Base-by-base conservation (phyloP, 2,888 invertebrate genomes). In the Salpingus planirostris region DNA sequence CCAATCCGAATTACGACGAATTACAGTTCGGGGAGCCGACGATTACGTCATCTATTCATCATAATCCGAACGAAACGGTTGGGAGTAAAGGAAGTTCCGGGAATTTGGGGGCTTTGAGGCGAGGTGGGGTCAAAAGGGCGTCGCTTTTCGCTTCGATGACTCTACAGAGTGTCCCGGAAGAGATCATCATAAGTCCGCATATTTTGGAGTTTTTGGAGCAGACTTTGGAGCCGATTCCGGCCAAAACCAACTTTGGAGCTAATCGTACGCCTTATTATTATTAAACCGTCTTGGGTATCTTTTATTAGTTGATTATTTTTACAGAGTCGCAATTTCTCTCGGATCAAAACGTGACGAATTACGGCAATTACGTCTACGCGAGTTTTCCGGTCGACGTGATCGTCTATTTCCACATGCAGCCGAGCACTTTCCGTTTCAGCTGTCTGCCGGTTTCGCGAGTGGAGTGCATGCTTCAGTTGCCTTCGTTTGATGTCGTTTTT, bases 371-470 rank as follows among this genome's bases (percentile, higher is more conserved):
- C 56, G 86, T 84, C 45, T 89, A 89, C 60, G 85, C 90, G 21
- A 91, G 93, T 31, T 96, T 98, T 64, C 97, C 97, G 0, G 95
- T 98, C 1, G 97, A 98, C 67, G 95, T 98, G 13, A 89, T 98
- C 49, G 95, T 98, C 23, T 95, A 95, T 66, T 90, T 98, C 69
- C 90, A 92, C 65, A 95, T 97, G 81, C 93, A 96, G 62, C 95
- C 96, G 1, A 92, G 92, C 32, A 90, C 92, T 1, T 91, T 96
- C 65, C 69, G 96, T 36, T 97, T 98, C 67, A 91, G 90, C 47
- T 96, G 96, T 65, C 73, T 93, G 54, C 96, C 96, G 1, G 88
- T 92, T 1, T 93, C 93, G 3, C 71, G 93, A 40, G 95, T 96
- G 2, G 95, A 96, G 67, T 96, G 96, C 57, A 82, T 95, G 75